Evolutionary conservation across 2,888 invertebrate species (phyloP).

Genomic region (Eupeodes latifasciatus): DNA sequence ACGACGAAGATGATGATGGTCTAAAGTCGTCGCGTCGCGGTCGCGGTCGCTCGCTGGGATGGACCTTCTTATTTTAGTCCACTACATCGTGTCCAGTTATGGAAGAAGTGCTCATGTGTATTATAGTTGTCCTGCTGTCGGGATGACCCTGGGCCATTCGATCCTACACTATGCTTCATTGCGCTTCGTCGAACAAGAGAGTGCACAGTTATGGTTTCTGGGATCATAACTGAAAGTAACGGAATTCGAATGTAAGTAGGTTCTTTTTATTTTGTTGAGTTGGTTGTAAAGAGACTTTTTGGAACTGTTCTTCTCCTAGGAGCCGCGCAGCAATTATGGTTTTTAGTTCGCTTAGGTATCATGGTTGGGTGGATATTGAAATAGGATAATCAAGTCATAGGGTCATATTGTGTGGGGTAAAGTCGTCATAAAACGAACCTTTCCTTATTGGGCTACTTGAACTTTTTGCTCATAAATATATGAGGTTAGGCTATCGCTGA

Average conservation of each 20-base stretch:
- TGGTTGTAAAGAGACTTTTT: constrained; percentile 20
- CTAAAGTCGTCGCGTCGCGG: background rate
- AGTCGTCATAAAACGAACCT: constrained; percentile 40
- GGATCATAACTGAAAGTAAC: constrained; percentile 59
- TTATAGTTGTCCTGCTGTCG: constrained; percentile 53
- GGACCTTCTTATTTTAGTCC: constrained; percentile 26
- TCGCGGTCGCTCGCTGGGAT: constrained; percentile 5
- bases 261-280: background rate
- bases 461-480: constrained; percentile 31
- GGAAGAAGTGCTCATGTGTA: constrained; percentile 52
- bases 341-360: constrained; percentile 9
- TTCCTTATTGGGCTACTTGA: constrained; percentile 44
- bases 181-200: constrained; percentile 44
- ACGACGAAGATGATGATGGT: background rate
- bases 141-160: constrained; percentile 59
- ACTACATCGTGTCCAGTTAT: constrained; percentile 66
- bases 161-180: constrained; percentile 58
- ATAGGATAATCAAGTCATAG: constrained; percentile 50
- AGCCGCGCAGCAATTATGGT: constrained; percentile 47
- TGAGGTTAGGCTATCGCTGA: background rate
- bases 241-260: constrained; percentile 60
- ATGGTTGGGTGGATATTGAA: constrained; percentile 16
- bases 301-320: constrained; percentile 43
- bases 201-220: constrained; percentile 52
- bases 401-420: constrained; percentile 64